These are phyloP conservation scores for Sialia sialis DNA, from an alignment of 2,113 vertebrate species.

Conservation along the genomic window DNA sequence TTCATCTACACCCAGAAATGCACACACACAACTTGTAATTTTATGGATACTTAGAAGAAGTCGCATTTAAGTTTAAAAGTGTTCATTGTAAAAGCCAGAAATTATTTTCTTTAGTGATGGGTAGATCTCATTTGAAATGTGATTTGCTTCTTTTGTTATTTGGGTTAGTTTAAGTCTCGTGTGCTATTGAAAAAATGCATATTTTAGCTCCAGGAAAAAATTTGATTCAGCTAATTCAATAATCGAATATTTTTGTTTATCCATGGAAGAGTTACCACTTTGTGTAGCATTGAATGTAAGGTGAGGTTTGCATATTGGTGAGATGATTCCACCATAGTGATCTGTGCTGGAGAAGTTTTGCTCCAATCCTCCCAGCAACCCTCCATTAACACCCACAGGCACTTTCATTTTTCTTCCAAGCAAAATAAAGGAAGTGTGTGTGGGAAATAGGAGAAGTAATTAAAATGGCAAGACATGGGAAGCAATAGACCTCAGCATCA, in stretches of 20 bases:
- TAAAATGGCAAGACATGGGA: conserved; percentile 49
- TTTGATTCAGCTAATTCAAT: neutral
- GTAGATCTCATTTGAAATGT: neutral
- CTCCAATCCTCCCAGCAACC: neutral
- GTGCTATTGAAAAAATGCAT: neutral
- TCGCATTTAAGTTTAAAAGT: neutral
- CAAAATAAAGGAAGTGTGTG: neutral
- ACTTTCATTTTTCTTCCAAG: neutral
- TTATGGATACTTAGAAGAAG: neutral
- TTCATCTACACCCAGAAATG: fast-evolving
- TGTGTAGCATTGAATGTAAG: neutral
- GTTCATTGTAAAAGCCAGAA: neutral
- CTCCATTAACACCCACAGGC: neutral
- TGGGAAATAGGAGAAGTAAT: conserved; percentile 30
- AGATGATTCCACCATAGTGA: neutral
- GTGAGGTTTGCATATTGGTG: neutral
- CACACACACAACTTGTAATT: neutral
- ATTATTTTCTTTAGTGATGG: neutral
- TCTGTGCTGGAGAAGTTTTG: neutral
- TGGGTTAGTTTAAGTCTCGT: neutral
- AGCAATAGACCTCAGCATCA: conserved; percentile 40
- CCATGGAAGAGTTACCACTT: neutral
- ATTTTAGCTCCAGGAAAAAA: neutral
- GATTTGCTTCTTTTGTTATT: neutral
- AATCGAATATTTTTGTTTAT: neutral